Percentiles rank a stretch among this genome's conserved stretches.
phyloP scores from a whole-genome alignment of 2,113 vertebrate species.

The Natator depressus region DNA sequence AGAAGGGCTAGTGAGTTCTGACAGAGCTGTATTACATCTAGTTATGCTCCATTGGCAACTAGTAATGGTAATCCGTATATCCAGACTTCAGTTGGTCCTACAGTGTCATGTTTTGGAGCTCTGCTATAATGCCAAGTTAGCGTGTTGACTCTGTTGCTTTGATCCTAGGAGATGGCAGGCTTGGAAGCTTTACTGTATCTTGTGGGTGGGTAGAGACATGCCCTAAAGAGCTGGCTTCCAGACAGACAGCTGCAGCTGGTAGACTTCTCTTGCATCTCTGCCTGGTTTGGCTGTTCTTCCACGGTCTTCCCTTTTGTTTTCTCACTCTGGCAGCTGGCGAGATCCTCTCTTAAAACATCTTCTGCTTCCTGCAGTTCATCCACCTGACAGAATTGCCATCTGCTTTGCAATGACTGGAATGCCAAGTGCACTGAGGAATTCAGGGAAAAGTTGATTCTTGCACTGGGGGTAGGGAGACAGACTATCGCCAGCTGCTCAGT shows the following conservation, averaged over 20 bases:
- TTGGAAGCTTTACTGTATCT: not conserved
- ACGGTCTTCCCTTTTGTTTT: not conserved
- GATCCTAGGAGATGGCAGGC: not conserved
- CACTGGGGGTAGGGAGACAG: not conserved
- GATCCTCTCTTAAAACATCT: not conserved
- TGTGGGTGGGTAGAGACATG: not conserved
- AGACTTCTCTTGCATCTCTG: not conserved
- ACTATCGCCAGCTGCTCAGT: fast-evolving
- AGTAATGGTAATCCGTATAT: not conserved
- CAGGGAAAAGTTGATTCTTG: not conserved
- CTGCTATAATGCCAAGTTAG: not conserved
- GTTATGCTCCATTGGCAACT: not conserved
- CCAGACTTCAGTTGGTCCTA: not conserved
- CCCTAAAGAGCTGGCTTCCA: not conserved
- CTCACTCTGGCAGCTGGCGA: not conserved
- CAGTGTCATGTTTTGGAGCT: not conserved
- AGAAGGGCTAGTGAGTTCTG: not conserved
- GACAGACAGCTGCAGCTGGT: not conserved
- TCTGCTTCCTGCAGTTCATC: not conserved
- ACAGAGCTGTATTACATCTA: not conserved
- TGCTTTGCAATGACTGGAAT: not conserved
- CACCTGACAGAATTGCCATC: not conserved
- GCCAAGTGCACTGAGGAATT: not conserved
- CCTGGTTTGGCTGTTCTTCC: not conserved
- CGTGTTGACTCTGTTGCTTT: not conserved